These are phyloP conservation scores for Clarias pachynema DNA, from an alignment of 2,797 vertebrate genomes.

Conservation along the genomic window DNA sequence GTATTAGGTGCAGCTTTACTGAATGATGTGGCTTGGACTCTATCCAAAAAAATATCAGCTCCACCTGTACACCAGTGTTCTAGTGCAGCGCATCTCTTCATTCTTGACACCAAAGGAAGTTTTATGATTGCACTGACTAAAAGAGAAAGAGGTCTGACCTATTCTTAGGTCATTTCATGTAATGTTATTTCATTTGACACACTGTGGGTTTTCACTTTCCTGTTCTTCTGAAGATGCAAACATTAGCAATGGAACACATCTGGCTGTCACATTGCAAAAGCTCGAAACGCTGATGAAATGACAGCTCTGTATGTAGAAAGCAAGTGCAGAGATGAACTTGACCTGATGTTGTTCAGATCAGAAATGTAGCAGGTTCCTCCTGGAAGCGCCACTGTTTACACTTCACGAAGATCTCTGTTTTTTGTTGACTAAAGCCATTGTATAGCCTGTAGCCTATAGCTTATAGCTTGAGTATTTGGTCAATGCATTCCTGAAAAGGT, in stretches of 20 bases:
- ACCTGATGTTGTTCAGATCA: constrained; percentile 4
- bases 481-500: constrained; percentile 11
- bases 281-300: neutral
- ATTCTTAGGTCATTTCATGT: constrained; percentile 47
- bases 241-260: constrained; percentile 86
- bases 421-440: neutral
- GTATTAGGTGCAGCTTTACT: neutral
- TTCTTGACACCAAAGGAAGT: neutral
- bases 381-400: neutral
- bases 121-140: constrained; percentile 17
- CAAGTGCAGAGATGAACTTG: neutral
- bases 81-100: neutral
- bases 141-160: neutral
- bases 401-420: neutral
- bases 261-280: constrained; percentile 83
- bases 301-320: neutral
- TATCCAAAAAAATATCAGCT: neutral
- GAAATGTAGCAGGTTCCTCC: neutral
- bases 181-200: constrained; percentile 74
- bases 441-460: neutral
- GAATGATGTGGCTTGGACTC: constrained; percentile 4
- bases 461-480: neutral
- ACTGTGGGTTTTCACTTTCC: constrained; percentile 64
- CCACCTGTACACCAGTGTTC: neutral
- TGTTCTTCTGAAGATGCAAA: constrained; percentile 83